A percentile compares a stretch with the other conserved stretches of the same genome.
These are phyloP conservation scores for Okamejei kenojei DNA, from an alignment of 2,797 vertebrate genomes.

Conservation along the genomic window DNA sequence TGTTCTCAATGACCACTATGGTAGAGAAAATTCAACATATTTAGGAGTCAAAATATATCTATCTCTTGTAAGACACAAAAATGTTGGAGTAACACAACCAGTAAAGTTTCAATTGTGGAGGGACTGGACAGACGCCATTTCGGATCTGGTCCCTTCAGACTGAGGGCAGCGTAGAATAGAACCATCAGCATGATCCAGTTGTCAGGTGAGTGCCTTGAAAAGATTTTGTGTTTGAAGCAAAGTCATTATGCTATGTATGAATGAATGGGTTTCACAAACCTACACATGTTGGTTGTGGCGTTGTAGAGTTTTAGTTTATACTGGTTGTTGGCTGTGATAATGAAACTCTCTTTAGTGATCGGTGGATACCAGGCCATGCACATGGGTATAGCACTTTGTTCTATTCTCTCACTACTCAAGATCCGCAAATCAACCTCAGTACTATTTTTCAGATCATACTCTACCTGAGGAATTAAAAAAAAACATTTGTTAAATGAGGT, in stretches of 20 bases:
- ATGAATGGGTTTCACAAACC: constrained; percentile 54
- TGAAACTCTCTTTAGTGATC: constrained; percentile 69
- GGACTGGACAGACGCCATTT: too few relatives aligned
- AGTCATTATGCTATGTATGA: not conserved
- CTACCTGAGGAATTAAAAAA: constrained; percentile 61
- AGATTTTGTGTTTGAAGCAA: not conserved
- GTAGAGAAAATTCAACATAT: too few relatives aligned
- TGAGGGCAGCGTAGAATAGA: too few relatives aligned
- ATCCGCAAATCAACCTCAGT: constrained; percentile 59
- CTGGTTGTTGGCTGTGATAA: constrained; percentile 69
- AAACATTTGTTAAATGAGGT: not conserved
- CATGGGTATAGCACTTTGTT: constrained; percentile 69
- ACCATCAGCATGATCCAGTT: too few relatives aligned
- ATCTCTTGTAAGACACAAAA: too few relatives aligned
- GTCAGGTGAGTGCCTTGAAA: not conserved
- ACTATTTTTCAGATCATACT: constrained; percentile 76
- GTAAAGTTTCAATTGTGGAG: too few relatives aligned
- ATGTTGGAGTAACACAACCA: too few relatives aligned
- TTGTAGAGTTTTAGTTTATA: constrained; percentile 92
- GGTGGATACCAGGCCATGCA: constrained; percentile 86
- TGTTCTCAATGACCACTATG: too few relatives aligned
- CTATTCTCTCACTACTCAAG: constrained; percentile 61
- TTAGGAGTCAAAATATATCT: too few relatives aligned
- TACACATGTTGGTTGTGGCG: constrained; percentile 80
- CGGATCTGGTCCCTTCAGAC: too few relatives aligned